phyloP scores from a whole-genome alignment of 2,797 vertebrate genomes.

The Chelon auratus region DNA sequence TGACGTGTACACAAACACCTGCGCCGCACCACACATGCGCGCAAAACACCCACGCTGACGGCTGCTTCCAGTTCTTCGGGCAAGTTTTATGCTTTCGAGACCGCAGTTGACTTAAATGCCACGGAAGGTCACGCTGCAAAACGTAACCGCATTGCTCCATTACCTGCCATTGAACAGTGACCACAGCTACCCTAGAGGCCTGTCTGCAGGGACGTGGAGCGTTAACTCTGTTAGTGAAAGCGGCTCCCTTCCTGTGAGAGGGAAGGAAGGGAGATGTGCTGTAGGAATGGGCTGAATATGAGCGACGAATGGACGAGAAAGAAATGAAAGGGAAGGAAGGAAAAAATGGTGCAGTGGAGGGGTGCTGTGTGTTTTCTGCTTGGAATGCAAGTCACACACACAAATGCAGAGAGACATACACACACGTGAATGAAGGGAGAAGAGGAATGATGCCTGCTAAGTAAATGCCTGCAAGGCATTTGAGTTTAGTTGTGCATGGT shows the following conservation, averaged over 20 bases:
- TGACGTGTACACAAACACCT: slow-evolving; percentile 3
- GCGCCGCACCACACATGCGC: not conserved
- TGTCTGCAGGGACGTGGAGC: slow-evolving; percentile 49
- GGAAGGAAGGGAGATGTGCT: slow-evolving; percentile 40
- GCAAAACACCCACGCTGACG: slow-evolving; percentile 2
- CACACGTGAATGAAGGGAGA: slow-evolving; percentile 33
- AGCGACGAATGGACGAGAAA: slow-evolving; percentile 33
- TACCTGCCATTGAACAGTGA: slow-evolving; percentile 62
- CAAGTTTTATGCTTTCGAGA: slow-evolving; percentile 64
- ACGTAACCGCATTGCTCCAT: slow-evolving; percentile 61
- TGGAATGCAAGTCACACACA: slow-evolving; percentile 75
- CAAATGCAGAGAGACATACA: slow-evolving; percentile 17
- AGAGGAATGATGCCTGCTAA: slow-evolving; percentile 55
- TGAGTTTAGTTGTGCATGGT: slow-evolving; percentile 64
- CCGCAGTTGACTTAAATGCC: slow-evolving; percentile 72
- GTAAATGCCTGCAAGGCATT: slow-evolving; percentile 65
- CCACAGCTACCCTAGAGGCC: slow-evolving; percentile 49
- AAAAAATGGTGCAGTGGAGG: slow-evolving; percentile 73
- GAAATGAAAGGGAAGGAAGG: slow-evolving; percentile 53
- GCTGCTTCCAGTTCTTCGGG: slow-evolving; percentile 41
- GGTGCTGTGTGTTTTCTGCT: slow-evolving; percentile 70
- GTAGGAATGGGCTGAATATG: slow-evolving; percentile 55
- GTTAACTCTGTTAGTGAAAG: slow-evolving; percentile 56
- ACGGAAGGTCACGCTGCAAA: slow-evolving; percentile 71
- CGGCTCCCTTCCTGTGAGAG: slow-evolving; percentile 32